Evolutionary conservation across 1,140 invertebrate genomes (phyloP), one percentile per base, ranked within the genome.

Genomic region (Oryzaephilus surinamensis): DNA sequence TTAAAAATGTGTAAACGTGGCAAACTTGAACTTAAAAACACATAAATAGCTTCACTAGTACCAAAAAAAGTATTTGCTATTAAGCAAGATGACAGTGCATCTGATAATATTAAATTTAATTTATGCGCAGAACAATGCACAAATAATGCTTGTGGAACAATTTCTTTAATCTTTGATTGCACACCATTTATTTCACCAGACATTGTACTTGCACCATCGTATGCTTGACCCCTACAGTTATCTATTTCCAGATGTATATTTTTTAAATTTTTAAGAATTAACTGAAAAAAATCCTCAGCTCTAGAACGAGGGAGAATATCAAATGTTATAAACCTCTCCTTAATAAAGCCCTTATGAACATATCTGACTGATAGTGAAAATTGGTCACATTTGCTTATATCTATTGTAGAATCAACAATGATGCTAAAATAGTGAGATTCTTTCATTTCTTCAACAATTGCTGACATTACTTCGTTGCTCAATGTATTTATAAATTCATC

Each of bases 101-200:
- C 33, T 38, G 48, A 41, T 16, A 61, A 44, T 30, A 59, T 46
- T 27, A 58, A 47, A 45, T 58, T 57, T 4, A 56, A 36, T 42
- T 51, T 48, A 36, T 59, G 58, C 13, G 53, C 51, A 38, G 53
- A 56, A 33, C 57, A 57, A 30, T 56, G 53, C 8, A 57, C 44
- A 42, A 51, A 62, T 30, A 53, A 35, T 23, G 53, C 53, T 45
- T 51, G 24, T 31, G 44, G 36, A 38, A 50, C 54, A 18, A 29
- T 41, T 38, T 42, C 39, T 40, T 47, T 54, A 14, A 56, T 38
- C 46, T 41, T 48, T 8, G 32, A 33, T 38, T 56, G 51, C 13
- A 58, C 37, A 15, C 48, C 57, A 46, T 47, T 52, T 13, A 37
- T 41, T 16, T 27, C 39, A 21, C 45, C 53, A 38, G 51, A 48